A percentile compares a stretch with the other conserved stretches of the same genome.
Conservation (phyloP, 2,888 invertebrate species). For the Leucania comma region DNA sequence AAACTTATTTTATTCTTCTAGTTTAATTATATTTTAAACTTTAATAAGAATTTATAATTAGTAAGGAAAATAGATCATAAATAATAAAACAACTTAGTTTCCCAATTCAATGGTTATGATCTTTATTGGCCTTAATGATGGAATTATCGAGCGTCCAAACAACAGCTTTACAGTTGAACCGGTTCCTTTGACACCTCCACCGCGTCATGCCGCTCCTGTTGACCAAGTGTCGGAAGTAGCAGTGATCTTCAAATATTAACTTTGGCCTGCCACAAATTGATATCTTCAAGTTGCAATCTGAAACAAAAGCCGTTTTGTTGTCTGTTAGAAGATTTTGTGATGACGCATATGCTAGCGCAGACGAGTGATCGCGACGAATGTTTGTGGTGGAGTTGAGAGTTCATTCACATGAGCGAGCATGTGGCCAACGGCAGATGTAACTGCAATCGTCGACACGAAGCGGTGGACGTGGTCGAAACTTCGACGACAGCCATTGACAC, state of each 20-base stretch:
- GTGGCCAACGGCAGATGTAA: too few relatives aligned
- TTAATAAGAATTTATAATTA: too few relatives aligned
- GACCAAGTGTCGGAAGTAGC: slow-evolving; percentile 45
- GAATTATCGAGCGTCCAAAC: slow-evolving; percentile 50
- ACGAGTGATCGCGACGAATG: too few relatives aligned
- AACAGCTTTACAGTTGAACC: slow-evolving; percentile 56
- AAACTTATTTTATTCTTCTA: too few relatives aligned
- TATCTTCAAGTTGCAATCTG: slow-evolving; percentile 26
- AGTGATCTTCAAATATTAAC: slow-evolving; percentile 33
- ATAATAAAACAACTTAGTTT: not conserved
- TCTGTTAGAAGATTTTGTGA: not conserved
- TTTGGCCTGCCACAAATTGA: slow-evolving; percentile 38
- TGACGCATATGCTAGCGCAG: too few relatives aligned
- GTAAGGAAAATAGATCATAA: too few relatives aligned
- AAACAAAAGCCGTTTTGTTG: slow-evolving; percentile 8
- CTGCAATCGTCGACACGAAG: too few relatives aligned
- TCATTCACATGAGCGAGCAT: too few relatives aligned
- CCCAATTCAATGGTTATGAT: slow-evolving; percentile 51
- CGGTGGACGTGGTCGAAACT: too few relatives aligned
- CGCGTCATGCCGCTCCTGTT: slow-evolving; percentile 52
- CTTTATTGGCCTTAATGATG: slow-evolving; percentile 43
- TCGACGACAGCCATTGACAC: too few relatives aligned
- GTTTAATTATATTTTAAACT: too few relatives aligned
- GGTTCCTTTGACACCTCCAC: slow-evolving; percentile 61
- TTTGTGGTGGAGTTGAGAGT: too few relatives aligned